phyloP scores from a whole-genome alignment of 2,888 invertebrate species.

The Xestia c-nigrum region DNA sequence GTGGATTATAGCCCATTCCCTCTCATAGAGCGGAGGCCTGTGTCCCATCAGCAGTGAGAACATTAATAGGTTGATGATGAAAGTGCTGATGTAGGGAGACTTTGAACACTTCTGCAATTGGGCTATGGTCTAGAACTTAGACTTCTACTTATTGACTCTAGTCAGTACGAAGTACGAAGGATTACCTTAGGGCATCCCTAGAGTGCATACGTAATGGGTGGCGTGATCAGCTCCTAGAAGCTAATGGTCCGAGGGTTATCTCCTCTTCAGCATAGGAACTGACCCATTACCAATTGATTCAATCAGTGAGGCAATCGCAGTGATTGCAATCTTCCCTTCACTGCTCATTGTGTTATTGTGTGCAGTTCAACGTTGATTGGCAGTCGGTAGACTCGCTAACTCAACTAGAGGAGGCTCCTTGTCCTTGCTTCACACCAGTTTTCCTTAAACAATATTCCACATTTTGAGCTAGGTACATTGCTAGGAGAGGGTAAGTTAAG shows the following conservation, averaged over 20 bases:
- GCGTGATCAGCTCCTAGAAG: not conserved
- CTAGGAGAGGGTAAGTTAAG: not conserved
- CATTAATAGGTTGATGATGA: no score
- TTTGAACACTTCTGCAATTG: not conserved
- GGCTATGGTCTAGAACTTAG: not conserved
- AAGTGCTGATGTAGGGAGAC: not conserved
- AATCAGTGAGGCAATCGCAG: constrained; percentile 35
- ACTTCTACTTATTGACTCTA: no score
- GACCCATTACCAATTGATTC: constrained; percentile 38
- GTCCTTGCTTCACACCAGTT: not conserved
- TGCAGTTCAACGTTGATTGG: constrained; percentile 27
- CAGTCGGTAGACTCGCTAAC: constrained; percentile 22
- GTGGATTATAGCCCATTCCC: no score
- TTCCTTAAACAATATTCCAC: not conserved
- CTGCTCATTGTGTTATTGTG: not conserved
- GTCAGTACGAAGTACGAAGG: no score
- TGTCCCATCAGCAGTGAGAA: no score
- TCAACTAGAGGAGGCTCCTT: constrained; percentile 21
- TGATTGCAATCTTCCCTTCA: constrained; percentile 33
- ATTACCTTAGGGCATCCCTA: not conserved
- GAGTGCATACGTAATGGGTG: not conserved
- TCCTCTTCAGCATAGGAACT: constrained; percentile 19
- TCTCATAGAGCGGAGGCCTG: no score
- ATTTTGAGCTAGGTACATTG: not conserved
- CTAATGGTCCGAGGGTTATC: not conserved